Evolutionary conservation across 2,888 invertebrate genomes (phyloP).

Genomic region (Thymelicus acteon): DNA sequence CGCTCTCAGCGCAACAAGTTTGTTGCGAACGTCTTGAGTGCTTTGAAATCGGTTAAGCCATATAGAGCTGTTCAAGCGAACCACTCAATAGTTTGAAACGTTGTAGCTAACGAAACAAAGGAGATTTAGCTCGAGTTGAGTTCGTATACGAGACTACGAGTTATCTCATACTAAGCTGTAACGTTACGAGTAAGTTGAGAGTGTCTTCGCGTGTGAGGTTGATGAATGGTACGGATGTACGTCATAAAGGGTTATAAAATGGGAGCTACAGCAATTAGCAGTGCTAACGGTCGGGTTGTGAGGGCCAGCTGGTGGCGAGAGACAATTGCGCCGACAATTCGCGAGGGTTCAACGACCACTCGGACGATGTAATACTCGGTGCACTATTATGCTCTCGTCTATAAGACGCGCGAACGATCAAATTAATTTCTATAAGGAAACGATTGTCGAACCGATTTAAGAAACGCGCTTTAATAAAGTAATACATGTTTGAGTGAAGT

Average conservation of each 20-base stretch:
- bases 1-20: constrained; percentile 82
- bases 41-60: constrained; percentile 75
- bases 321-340: constrained; percentile 73
- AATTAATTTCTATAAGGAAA: background rate
- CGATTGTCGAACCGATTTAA: background rate
- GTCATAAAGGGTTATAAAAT: constrained; percentile 64
- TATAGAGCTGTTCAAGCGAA: constrained; percentile 60
- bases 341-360: constrained; percentile 71
- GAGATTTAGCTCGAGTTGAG: constrained; percentile 27
- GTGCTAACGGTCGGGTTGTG: constrained; percentile 58
- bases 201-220: constrained; percentile 5
- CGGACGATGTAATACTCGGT: constrained; percentile 38
- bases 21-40: constrained; percentile 77
- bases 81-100: constrained; percentile 57
- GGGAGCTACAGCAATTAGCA: constrained; percentile 66
- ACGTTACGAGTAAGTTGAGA: background rate
- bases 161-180: constrained; percentile 17
- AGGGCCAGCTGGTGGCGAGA: constrained; percentile 61
- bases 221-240: constrained; percentile 37
- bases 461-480: background rate
- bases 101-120: constrained; percentile 46
- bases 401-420: constrained; percentile 22
- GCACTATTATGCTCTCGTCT: constrained; percentile 33
- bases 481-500: too few species aligned
- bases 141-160: constrained; percentile 17